Percentiles rank a stretch among this genome's conserved stretches.
Conservation (phyloP, 1,140 invertebrate genomes). For the Chironomus tepperi region DNA sequence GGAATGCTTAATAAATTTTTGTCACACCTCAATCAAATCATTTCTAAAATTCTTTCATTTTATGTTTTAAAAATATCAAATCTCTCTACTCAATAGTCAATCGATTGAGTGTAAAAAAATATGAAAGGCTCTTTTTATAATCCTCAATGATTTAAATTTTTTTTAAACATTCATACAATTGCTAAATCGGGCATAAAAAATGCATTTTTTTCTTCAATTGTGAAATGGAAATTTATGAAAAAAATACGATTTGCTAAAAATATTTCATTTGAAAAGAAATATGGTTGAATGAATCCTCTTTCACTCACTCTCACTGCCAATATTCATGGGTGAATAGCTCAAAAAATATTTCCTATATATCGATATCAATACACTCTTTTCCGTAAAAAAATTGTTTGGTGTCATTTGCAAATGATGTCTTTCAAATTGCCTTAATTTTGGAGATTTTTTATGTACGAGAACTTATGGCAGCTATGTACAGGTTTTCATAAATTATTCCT, state of each 20-base stretch:
- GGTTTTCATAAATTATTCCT: no score
- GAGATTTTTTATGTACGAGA: no score
- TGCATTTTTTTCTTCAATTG: not conserved
- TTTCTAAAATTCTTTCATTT: no score
- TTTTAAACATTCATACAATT: not conserved
- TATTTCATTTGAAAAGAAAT: not conserved
- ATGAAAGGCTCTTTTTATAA: conserved; percentile 1
- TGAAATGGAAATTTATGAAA: conserved; percentile 14
- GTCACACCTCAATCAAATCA: no score
- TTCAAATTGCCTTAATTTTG: no score
- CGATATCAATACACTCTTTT: no score
- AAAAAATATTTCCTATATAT: not conserved
- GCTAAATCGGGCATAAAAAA: conserved; percentile 12
- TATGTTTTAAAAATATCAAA: no score
- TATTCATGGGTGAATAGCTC: not conserved
- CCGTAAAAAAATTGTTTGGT: no score
- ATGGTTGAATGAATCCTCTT: conserved; percentile 5
- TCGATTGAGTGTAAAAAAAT: conserved; percentile 11
- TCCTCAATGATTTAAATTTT: not conserved
- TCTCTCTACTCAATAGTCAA: not conserved
- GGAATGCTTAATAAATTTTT: no score
- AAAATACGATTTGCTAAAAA: not conserved
- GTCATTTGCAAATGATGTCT: no score
- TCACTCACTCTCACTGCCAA: not conserved
- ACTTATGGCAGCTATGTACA: no score